Base-by-base conservation (phyloP, 2,888 invertebrate species). In the Leucophenga maculata region DNA sequence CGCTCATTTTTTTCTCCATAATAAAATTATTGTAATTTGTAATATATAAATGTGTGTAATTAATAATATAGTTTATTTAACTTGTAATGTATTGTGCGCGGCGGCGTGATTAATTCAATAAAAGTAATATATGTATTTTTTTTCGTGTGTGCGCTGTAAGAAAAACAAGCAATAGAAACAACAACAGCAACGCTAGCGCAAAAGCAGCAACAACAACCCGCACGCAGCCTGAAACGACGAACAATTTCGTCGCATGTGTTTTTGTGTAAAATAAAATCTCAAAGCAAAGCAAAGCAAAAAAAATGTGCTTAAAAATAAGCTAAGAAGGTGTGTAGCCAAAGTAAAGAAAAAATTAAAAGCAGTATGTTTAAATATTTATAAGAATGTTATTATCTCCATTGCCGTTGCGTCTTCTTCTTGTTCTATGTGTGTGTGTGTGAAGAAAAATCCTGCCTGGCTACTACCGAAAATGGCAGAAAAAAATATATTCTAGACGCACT, bases 171-270 rank as follows among this genome's bases (percentile, higher is more conserved):
- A 50, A 26, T 4, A 26, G 4, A 26, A 50, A 18, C 1, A 50
- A 50, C 1, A 16, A 50, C 4, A 48, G 11, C 16, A 48, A 48
- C 32, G 32, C 32, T 32, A n/a, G n/a, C 32, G 8, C 39, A 39
- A 39, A 39, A 39, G 8, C 1, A 32, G 32, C 3, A 39, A 11
- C 39, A 39, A 39, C 50, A 50, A 50, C n/a, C n/a, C 50, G 50
- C 16, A 4, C n/a, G 50, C n/a, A 8, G 16, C n/a, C 18, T 11
- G 4, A 50, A 50, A 50, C 13, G 16, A n/a, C 50, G 50, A 50
- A 50, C 39, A 39, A 6, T 50, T 50, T 50, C 50, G 50, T 50
- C 50, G 50, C 50, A 50, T 50, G n/a, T 50, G 50, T 50, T 50
- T 50, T 50, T 50, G 3, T 50, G 18, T 50, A 50, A 50, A 50